These are phyloP conservation scores for Drosophila niveifrons DNA, from an alignment of 2,888 invertebrate species.

Conservation along the genomic window DNA sequence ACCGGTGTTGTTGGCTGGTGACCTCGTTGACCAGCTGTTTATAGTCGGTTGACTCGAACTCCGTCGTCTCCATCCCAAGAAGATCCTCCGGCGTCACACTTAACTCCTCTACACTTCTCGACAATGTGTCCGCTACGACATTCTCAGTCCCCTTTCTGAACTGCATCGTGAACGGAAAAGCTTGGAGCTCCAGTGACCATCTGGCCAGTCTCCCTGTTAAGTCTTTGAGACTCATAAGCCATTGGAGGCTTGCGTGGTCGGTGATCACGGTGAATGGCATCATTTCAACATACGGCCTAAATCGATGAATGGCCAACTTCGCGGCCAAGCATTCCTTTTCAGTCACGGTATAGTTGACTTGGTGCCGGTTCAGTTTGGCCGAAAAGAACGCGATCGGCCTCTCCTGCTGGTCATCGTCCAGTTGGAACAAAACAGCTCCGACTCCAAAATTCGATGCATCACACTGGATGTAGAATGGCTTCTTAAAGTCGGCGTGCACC, in stretches of 20 bases:
- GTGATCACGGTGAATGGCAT: not conserved
- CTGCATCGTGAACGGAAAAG: not conserved
- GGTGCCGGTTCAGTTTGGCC: conserved; percentile 8
- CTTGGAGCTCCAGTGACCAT: not conserved
- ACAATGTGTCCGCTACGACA: not conserved
- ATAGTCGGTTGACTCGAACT: not conserved
- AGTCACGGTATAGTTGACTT: conserved; percentile 5
- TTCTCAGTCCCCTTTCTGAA: not conserved
- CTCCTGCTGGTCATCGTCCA: too few relatives aligned
- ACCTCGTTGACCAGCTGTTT: too few relatives aligned
- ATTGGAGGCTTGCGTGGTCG: conserved; percentile 11
- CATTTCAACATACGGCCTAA: not conserved
- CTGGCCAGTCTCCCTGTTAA: not conserved
- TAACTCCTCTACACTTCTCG: not conserved
- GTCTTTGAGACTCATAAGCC: conserved; percentile 7
- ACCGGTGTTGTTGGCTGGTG: too few relatives aligned
- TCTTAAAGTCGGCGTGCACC: conserved; percentile 3
- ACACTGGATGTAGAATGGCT: not conserved
- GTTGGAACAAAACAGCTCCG: too few relatives aligned
- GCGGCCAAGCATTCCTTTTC: conserved; percentile 13
- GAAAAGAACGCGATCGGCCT: too few relatives aligned
- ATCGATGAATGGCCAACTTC: not conserved
- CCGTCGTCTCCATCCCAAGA: not conserved
- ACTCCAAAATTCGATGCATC: not conserved
- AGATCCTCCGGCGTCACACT: not conserved